phyloP scores from a whole-genome alignment of 2,888 invertebrate species.

The Drosophila mayaguana region DNA sequence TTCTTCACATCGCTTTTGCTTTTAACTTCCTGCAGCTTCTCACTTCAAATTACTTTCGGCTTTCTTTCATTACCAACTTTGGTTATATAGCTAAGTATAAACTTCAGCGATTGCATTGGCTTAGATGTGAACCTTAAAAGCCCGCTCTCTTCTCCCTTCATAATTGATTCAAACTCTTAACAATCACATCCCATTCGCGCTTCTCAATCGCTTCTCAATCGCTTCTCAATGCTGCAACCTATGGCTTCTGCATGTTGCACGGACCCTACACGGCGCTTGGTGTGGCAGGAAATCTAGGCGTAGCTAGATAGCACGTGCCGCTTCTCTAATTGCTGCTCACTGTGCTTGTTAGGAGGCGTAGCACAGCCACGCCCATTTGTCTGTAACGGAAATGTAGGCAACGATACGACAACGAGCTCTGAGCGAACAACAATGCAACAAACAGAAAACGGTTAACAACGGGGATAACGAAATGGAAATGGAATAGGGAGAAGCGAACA shows the following conservation, averaged over 20 bases:
- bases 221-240: not conserved
- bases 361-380: slow-evolving; percentile 59
- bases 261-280: not conserved
- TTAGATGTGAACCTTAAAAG: too few species aligned
- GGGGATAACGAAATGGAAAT: slow-evolving; percentile 12
- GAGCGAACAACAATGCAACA: slow-evolving; percentile 9
- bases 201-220: not conserved
- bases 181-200: not conserved
- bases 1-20: not conserved
- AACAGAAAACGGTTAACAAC: slow-evolving; percentile 20
- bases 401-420: slow-evolving; percentile 31
- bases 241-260: not conserved
- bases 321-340: slow-evolving; percentile 27
- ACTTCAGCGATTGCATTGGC: too few species aligned
- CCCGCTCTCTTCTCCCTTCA: not conserved
- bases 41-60: not conserved
- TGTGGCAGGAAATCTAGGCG: not conserved
- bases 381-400: slow-evolving; percentile 73
- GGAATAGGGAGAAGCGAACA: not conserved
- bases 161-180: not conserved
- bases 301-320: slow-evolving; percentile 26
- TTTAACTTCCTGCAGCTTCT: not conserved
- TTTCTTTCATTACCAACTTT: too few species aligned
- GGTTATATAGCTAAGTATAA: not conserved
- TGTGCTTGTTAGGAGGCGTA: slow-evolving; percentile 27